Base-by-base conservation (phyloP, 30 jellyfish, hydroid and myxozoan species). In the Rhopilema esculentum region DNA sequence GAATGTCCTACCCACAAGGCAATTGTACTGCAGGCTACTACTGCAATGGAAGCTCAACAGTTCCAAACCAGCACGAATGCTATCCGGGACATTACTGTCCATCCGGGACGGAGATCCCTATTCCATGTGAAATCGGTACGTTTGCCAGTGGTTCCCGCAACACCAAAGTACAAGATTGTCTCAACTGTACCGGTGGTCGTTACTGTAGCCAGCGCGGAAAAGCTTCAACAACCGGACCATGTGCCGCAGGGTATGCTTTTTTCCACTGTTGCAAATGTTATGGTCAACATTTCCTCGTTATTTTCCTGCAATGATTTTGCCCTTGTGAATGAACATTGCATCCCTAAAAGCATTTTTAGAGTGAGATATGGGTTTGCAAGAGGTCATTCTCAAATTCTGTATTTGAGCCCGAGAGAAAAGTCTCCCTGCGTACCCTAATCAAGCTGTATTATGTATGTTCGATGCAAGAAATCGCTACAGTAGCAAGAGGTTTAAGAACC, bases 11-110 rank as follows among this genome's bases (percentile, higher is more conserved):
- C 30, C 98, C 98, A 4, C 29, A 91, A 49, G 97, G 95, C 27
- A 94, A 94, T 74, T 94, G 98, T 53, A 30, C 91, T 1, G 97
- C 97, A 63, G 98, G 98, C 21, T 94, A 69, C 74, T 94, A 78
- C 88, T 94, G 98, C 86, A 73, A 76, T 64, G 92, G 62, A 57
- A 62, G 88, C 40, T 91, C 98, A 1, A 86, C 96, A 0, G 91
- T 88, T 4, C 92, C 95, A 1, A 83, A 63, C 51, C 97, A 94
- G 84, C 69, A 52, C 72, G 92, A 77, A 48, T 94, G 98, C 88
- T 93, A 91, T 29, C 63, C 91, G 15, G 98, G 98, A 15, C 91
- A 79, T 72, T 94, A 40, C 83, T 94, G 98, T 75, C 97, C 97
- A 2, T 49, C 91, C 32, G 97, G 97, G 23, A 66, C 94, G 49